A percentile compares a stretch with the other conserved stretches of the same genome.
Evolutionary conservation across 2,797 vertebrate species (phyloP).

Genomic region (Arrhamphus sclerolepis): DNA sequence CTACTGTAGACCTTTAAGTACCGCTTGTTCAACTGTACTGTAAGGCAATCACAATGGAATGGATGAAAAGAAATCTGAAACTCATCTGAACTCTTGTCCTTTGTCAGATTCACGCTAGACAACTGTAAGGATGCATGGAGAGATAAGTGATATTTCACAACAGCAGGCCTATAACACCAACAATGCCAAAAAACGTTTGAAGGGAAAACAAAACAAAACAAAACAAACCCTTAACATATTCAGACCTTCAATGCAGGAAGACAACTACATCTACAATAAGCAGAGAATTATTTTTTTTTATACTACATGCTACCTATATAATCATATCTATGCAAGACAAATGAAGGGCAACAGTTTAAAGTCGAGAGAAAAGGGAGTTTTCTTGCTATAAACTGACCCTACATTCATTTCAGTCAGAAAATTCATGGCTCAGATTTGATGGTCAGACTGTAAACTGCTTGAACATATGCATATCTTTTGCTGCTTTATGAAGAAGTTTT

Average conservation of each 20-base stretch:
- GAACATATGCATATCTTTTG: constrained; percentile 79
- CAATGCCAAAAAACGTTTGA: constrained; percentile 27
- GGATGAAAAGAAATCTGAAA: constrained; percentile 66
- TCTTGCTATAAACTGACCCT: constrained; percentile 74
- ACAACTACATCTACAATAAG: constrained; percentile 73
- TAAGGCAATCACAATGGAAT: constrained; percentile 81
- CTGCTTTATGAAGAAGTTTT: constrained; percentile 56
- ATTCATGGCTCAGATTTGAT: constrained; percentile 82
- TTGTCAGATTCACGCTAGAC: constrained; percentile 58
- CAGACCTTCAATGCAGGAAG: constrained; percentile 74
- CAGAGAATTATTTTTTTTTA: constrained; percentile 60
- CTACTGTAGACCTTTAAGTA: constrained; percentile 66
- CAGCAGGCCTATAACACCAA: constrained; percentile 64
- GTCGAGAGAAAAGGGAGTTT: constrained; percentile 67
- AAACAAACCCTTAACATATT: constrained; percentile 29
- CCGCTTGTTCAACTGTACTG: constrained; percentile 64
- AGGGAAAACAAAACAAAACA: not conserved
- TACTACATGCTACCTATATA: constrained; percentile 78
- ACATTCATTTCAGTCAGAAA: constrained; percentile 82
- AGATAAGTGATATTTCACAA: constrained; percentile 49
- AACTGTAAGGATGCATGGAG: constrained; percentile 28
- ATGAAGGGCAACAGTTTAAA: constrained; percentile 77
- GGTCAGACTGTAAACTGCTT: constrained; percentile 80
- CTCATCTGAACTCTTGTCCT: constrained; percentile 58
- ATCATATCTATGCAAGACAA: constrained; percentile 72